phyloP scores from a whole-genome alignment of 2,113 vertebrate species.

The Elanus axillaris region DNA sequence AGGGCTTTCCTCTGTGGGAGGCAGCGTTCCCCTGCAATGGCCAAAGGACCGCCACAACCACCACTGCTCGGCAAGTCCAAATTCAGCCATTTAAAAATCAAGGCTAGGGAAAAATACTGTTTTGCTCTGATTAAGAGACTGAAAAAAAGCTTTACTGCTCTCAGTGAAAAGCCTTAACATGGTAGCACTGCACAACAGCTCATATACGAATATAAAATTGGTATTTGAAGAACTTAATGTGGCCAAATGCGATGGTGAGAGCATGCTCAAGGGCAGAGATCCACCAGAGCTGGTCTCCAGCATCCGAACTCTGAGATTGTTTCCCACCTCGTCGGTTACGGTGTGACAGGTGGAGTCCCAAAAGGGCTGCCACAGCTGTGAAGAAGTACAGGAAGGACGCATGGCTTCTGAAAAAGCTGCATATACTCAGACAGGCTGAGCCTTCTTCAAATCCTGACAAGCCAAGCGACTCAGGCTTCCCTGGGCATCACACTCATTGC shows the following conservation, averaged over 20 bases:
- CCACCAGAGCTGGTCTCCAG: background rate
- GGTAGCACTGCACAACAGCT: background rate
- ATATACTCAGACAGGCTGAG: background rate
- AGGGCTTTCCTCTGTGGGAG: background rate
- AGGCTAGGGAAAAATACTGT: fast-evolving
- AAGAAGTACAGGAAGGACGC: background rate
- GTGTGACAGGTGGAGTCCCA: background rate
- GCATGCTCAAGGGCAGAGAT: background rate
- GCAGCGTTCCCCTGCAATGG: background rate
- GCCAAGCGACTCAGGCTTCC: fast-evolving
- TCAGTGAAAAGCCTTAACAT: fast-evolving
- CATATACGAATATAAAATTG: fast-evolving
- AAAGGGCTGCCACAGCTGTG: background rate
- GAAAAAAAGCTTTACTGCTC: background rate
- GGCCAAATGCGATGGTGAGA: background rate
- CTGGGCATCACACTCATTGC: fast-evolving
- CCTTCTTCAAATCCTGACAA: background rate
- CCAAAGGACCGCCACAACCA: background rate
- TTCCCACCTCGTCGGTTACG: background rate
- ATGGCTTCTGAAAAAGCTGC: background rate
- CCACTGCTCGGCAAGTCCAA: background rate
- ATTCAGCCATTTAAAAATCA: background rate
- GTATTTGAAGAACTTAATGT: too few species aligned
- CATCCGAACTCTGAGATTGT: background rate
- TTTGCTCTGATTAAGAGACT: background rate